Percentiles rank a stretch among this genome's conserved stretches.
Evolutionary conservation across 2,113 vertebrate species (phyloP).

Genomic region (Prunella himalayana): DNA sequence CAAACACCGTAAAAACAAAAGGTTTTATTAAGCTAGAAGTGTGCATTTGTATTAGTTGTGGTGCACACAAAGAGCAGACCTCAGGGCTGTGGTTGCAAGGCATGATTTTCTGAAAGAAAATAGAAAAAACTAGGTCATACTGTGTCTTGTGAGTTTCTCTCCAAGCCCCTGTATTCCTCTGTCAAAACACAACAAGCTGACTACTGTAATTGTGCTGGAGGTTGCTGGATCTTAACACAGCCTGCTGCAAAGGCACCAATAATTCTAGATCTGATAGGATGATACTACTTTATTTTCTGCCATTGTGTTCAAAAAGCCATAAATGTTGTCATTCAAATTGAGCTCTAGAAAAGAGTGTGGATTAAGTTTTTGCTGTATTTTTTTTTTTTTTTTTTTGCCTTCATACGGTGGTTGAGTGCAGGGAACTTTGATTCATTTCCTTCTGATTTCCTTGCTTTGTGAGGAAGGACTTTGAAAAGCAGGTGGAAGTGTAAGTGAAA

Average conservation of each 20-base stretch:
- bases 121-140: background rate
- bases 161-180: background rate
- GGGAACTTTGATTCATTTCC: slow-evolving; percentile 20
- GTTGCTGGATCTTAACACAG: background rate
- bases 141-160: background rate
- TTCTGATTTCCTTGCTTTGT: slow-evolving; percentile 33
- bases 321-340: background rate
- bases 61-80: background rate
- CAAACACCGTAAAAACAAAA: background rate
- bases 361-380: background rate
- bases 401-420: background rate
- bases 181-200: background rate
- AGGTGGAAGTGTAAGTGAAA: background rate
- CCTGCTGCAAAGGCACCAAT: background rate
- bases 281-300: background rate
- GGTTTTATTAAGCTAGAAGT: background rate
- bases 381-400: background rate
- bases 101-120: background rate
- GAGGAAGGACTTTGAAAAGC: background rate
- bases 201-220: background rate
- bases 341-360: background rate
- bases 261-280: background rate
- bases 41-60: background rate
- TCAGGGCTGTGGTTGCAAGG: background rate
- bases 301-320: background rate